Evolutionary conservation across 2,797 vertebrate genomes (phyloP), one percentile per base, ranked within the genome.

Genomic region (Channa striata): DNA sequence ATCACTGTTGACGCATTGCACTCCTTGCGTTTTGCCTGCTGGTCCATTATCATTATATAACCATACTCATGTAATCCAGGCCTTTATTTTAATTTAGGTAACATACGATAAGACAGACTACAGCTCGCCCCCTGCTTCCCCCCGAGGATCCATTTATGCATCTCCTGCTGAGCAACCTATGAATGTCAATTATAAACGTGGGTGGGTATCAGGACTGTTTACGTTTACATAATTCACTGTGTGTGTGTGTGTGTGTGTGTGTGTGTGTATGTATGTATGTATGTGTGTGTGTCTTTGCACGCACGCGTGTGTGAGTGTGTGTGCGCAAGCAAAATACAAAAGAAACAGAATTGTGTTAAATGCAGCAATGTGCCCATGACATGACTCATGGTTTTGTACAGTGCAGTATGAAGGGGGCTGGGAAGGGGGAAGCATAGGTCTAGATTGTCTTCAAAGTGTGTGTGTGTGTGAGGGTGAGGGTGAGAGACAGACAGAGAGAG

Each of bases 341-440:
- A 49, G 74, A 51, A 33, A 59, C 13, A 60, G 25, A 73, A 80
- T 59, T 78, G 59, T 75, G 63, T 87, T 84, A 89, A 88, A 89
- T 87, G 78, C 85, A 88, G 86, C 77, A 82, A 73, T 85, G 81
- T 87, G 71, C 47, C 80, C 67, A 68, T 94, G 92, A 93, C 90
- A 68, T 94, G 92, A 93, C 90, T 94, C 92, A 91, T 92, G 89
- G 59, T 72, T 93, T 91, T 85, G 72, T 74, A 77, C 81, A 81
- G 88, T 77, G 85, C 86, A 86, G 60, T 74, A 82, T 54, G 39
- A 72, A 78, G 75, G 78, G 81, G 90, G 77, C 65, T 76, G 65
- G 81, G 80, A 79, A 72, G 71, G 60, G 74, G 63, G 60, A 62
- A 75, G 63, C 63, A 57, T 61, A 78, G n/a, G 64, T 62, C 61